Base-by-base conservation (phyloP, 2,797 vertebrate species). In the Protonibea diacanthus region DNA sequence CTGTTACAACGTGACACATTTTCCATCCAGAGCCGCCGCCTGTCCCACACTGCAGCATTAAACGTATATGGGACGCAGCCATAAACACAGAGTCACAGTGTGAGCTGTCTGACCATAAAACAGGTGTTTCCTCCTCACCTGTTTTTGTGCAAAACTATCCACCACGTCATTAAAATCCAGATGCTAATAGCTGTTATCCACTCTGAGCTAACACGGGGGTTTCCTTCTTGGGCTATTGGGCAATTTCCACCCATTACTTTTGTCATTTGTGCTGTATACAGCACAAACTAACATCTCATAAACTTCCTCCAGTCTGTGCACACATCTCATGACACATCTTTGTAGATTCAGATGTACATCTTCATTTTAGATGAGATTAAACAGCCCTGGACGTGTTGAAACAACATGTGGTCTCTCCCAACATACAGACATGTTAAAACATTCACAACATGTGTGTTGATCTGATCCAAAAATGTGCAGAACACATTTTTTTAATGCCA, bases 401-500 rank as follows among this genome's bases (percentile, higher is more conserved):
- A 59, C 67, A 74, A 79, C 78, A 75, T 76, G 55, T 69, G 51
- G 0, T 53, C 25, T 66, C 17, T 71, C 33, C 66, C 63, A 71
- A 60, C 20, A 65, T 29, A 69, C 63, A 85, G 4, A 78, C 38
- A 38, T 21, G 44, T 57, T 63, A 51, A 52, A 74, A 59, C 18
- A 3, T 17, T 69, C 49, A 88, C 83, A 90, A 89, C 89, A 86
- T 90, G 87, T 81, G 72, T n/a, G 21, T 63, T 59, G 29, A 77
- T 61, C 11, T 9, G 5, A 74, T 53, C 62, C 74, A 86, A 91
- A 38, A 91, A 90, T 91, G 84, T 87, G 83, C 40, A 4, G 1
- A 33, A 29, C 85, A 90, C 88, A 91, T 90, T 88, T 89, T 89
- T 71, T 84, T 59, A 27, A 67, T 74, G 73, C 82, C 86, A 84